Conservation (phyloP, 2,888 invertebrate species). For the Actias luna region DNA sequence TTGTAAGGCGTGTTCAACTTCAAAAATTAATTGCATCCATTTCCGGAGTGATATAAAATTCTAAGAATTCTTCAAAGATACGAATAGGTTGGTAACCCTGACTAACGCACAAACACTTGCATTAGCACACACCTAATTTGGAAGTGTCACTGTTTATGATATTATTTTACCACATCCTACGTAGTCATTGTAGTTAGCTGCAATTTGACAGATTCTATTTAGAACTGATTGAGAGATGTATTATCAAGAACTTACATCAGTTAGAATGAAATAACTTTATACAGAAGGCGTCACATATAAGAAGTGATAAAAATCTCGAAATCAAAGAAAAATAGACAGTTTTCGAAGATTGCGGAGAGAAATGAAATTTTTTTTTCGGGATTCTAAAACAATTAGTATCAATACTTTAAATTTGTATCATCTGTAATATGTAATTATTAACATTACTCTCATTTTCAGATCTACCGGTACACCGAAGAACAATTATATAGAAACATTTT, state of each 20-base stretch:
- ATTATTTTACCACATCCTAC: conserved; percentile 26
- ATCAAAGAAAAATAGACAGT: too few relatives aligned
- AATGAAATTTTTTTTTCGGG: too few relatives aligned
- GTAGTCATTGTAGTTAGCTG: conserved; percentile 17
- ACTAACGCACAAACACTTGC: conserved; percentile 22
- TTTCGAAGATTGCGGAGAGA: too few relatives aligned
- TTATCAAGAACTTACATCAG: conserved; percentile 4
- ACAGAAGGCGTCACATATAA: neutral
- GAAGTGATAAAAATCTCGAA: too few relatives aligned
- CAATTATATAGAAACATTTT: too few relatives aligned
- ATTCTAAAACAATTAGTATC: too few relatives aligned
- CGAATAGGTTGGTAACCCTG: conserved; percentile 6
- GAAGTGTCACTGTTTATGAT: conserved; percentile 22
- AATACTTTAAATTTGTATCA: too few relatives aligned
- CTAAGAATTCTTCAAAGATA: neutral
- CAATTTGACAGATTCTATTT: conserved; percentile 15
- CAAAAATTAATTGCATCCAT: neutral
- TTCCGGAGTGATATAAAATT: neutral
- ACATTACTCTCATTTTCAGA: too few relatives aligned
- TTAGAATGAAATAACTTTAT: neutral
- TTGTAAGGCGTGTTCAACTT: neutral
- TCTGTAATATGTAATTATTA: too few relatives aligned
- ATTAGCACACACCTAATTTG: conserved; percentile 30
- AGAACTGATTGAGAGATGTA: conserved; percentile 10
- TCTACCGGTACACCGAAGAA: too few relatives aligned